Evolutionary conservation across 2,888 invertebrate genomes (phyloP).

Genomic region (Loripinus fragilis): DNA sequence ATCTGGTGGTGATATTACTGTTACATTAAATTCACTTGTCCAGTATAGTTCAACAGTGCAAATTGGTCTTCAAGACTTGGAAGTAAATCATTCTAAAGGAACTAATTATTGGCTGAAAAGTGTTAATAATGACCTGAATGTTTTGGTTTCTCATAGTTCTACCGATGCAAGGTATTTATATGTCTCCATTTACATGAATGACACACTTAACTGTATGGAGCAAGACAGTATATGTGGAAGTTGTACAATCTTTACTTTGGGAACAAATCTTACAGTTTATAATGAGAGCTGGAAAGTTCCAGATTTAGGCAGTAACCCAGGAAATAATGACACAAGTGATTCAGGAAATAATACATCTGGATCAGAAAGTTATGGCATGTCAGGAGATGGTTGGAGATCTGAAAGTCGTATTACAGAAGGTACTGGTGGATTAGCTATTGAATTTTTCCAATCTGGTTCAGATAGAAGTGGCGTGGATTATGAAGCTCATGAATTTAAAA

Average conservation of each 20-base stretch:
- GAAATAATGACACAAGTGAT: no score
- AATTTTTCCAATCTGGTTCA: neutral
- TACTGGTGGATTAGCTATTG: neutral
- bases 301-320: neutral
- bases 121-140: neutral
- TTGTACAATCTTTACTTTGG: neutral
- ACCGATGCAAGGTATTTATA: neutral
- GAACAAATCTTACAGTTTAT: neutral
- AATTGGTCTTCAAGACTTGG: neutral
- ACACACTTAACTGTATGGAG: neutral
- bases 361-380: no score
- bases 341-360: no score
- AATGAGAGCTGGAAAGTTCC: neutral
- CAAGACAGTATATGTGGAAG: constrained; percentile 4
- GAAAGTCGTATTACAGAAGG: neutral
- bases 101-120: neutral
- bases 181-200: neutral
- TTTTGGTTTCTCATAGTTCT: neutral
- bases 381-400: neutral
- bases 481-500: neutral
- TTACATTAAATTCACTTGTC: neutral
- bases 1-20: neutral
- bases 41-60: neutral
- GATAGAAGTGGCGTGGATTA: no score
- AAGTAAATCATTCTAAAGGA: neutral